Percentiles rank a stretch among this genome's conserved stretches.
phyloP scores from a whole-genome alignment of 2,888 invertebrate species.

The Sinopyrophorus schimmeli region DNA sequence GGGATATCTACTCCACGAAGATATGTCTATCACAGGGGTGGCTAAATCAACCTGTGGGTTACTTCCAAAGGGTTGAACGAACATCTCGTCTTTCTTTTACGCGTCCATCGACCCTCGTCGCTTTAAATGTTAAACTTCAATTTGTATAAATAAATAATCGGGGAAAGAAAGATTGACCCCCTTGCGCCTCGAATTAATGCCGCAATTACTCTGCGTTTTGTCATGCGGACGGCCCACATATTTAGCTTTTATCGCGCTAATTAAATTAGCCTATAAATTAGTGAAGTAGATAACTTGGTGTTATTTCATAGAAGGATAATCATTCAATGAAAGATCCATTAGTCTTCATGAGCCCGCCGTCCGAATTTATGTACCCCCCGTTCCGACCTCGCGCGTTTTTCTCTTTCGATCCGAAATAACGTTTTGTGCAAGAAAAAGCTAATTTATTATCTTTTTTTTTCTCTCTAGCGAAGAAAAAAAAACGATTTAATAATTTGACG shows the following conservation, averaged over 20 bases:
- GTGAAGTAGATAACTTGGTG: slow-evolving; percentile 27
- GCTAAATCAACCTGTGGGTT: slow-evolving; percentile 34
- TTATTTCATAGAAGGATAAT: slow-evolving; percentile 40
- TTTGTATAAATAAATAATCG: too few species aligned
- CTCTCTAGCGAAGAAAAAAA: too few species aligned
- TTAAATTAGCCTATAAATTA: slow-evolving; percentile 31
- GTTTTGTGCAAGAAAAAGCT: too few species aligned
- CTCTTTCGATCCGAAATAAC: too few species aligned
- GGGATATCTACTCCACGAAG: slow-evolving; percentile 45
- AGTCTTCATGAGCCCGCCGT: slow-evolving; percentile 41
- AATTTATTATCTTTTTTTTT: too few species aligned
- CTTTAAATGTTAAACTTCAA: too few species aligned
- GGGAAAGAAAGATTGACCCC: too few species aligned
- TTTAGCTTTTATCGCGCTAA: slow-evolving; percentile 18
- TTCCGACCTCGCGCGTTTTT: too few species aligned
- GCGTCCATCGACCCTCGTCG: too few species aligned
- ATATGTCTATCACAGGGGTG: slow-evolving; percentile 42
- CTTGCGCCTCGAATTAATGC: too few species aligned
- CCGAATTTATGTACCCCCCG: slow-evolving; percentile 22
- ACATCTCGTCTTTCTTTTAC: slow-evolving; percentile 4
- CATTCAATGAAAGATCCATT: slow-evolving; percentile 46
- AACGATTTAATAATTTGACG: too few species aligned
- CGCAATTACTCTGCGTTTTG: slow-evolving; percentile 17
- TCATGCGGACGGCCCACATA: slow-evolving; percentile 15
- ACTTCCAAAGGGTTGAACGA: slow-evolving; percentile 23